phyloP scores from a whole-genome alignment of 2,888 invertebrate species.

The Scaptomyza parva region DNA sequence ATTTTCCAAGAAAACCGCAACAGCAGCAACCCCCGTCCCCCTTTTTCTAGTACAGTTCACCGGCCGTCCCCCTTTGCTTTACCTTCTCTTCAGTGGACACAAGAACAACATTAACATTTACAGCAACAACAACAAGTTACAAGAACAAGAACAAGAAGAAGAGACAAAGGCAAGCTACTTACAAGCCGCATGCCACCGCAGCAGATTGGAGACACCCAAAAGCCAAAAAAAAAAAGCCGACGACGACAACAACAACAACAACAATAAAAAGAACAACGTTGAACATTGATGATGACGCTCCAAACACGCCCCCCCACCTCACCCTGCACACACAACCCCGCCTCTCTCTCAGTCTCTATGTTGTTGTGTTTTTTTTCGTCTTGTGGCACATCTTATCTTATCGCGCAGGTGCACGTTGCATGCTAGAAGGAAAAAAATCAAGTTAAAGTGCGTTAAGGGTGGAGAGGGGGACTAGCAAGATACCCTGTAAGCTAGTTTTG shows the following conservation, averaged over 20 bases:
- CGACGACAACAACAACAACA: conserved; percentile 15
- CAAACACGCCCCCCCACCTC: conserved; percentile 14
- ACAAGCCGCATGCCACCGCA: conserved; percentile 74
- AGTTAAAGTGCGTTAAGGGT: not conserved
- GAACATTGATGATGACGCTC: conserved; percentile 33
- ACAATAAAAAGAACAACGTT: too few species aligned
- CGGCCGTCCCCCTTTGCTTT: conserved; percentile 2
- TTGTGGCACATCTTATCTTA: conserved; percentile 69
- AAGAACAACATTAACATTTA: conserved; percentile 60
- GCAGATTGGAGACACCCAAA: conserved; percentile 56
- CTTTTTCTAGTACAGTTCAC: not conserved
- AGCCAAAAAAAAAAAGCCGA: conserved; percentile 56
- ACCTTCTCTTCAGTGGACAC: conserved; percentile 32
- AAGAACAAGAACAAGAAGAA: conserved; percentile 52
- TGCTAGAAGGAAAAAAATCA: conserved; percentile 24
- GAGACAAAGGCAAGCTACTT: conserved; percentile 69
- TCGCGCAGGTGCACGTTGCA: conserved; percentile 75
- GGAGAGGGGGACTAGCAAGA: not conserved
- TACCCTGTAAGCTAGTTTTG: not conserved
- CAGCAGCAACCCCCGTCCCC: not conserved
- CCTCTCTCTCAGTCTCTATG: not conserved
- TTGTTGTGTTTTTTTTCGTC: too few species aligned
- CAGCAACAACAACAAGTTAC: conserved; percentile 53
- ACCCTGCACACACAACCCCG: not conserved
- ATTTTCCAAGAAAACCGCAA: conserved; percentile 65